Conservation (phyloP, 2,797 vertebrate genomes). For the Argyrosomus regius region DNA sequence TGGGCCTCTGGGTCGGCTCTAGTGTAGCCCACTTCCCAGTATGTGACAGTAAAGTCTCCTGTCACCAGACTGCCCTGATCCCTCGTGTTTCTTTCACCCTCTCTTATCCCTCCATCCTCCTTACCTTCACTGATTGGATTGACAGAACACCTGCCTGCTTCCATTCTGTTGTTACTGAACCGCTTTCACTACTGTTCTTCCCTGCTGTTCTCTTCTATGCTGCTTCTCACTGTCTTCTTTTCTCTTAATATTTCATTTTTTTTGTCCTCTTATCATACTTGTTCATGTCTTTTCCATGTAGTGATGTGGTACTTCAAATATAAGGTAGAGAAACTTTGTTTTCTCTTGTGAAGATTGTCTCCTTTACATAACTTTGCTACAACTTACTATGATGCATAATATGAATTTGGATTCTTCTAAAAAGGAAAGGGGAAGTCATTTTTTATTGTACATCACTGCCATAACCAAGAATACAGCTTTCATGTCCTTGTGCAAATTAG, state of each 20-base stretch:
- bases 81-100: slow-evolving; percentile 28
- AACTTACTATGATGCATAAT: neutral
- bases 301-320: no score
- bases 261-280: neutral
- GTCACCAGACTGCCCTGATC: slow-evolving; percentile 41
- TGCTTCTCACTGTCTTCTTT: neutral
- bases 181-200: neutral
- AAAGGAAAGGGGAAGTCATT: neutral
- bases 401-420: neutral
- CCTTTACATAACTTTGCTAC: neutral
- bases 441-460: neutral
- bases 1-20: slow-evolving; percentile 41
- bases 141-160: slow-evolving; percentile 37
- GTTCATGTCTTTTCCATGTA: neutral
- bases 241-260: neutral
- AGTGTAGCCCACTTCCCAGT: slow-evolving; percentile 21
- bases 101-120: slow-evolving; percentile 60
- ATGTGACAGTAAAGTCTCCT: slow-evolving; percentile 42
- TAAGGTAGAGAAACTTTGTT: neutral
- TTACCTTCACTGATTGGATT: slow-evolving; percentile 66
- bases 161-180: slow-evolving; percentile 25
- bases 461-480: slow-evolving; percentile 8
- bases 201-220: neutral
- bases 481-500: neutral
- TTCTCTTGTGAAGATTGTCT: neutral